These are phyloP conservation scores for Polyommatus iphigenia DNA, from an alignment of 2,888 invertebrate species.

Conservation along the genomic window DNA sequence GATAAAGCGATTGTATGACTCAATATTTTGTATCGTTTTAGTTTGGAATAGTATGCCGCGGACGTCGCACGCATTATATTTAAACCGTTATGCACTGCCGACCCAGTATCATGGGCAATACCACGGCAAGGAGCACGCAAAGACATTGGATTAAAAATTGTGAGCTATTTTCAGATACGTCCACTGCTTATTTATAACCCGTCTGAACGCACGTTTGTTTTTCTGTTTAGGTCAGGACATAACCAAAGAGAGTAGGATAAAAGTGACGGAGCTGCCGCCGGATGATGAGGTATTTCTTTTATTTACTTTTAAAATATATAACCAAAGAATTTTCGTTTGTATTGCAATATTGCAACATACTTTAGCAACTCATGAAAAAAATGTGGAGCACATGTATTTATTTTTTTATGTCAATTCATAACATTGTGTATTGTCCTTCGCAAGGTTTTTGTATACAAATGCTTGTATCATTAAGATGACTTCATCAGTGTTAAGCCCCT, in stretches of 20 bases:
- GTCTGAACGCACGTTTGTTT: slow-evolving; percentile 45
- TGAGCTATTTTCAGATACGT: slow-evolving; percentile 59
- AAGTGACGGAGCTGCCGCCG: slow-evolving; percentile 69
- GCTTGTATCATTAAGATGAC: slow-evolving; percentile 7
- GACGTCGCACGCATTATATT: slow-evolving; percentile 49
- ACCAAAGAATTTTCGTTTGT: background rate
- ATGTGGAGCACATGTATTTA: background rate
- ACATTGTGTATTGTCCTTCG: slow-evolving; percentile 10
- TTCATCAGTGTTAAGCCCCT: slow-evolving; percentile 5
- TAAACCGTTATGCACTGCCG: slow-evolving; percentile 61
- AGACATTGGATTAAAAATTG: slow-evolving; percentile 62
- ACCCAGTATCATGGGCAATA: slow-evolving; percentile 60
- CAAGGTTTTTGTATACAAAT: slow-evolving; percentile 21
- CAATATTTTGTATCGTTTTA: slow-evolving; percentile 56
- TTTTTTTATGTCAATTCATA: background rate
- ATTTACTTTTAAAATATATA: background rate
- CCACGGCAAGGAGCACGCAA: slow-evolving; percentile 56
- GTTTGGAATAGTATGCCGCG: slow-evolving; percentile 65
- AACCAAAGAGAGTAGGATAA: slow-evolving; percentile 76
- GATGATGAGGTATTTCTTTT: slow-evolving; percentile 66
- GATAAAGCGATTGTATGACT: slow-evolving; percentile 67
- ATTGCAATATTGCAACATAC: background rate
- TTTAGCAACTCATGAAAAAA: background rate
- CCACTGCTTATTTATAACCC: slow-evolving; percentile 55
- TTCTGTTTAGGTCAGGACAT: slow-evolving; percentile 75